Evolutionary conservation across 2,797 vertebrate genomes (phyloP).

Genomic region (Emydoidea blandingii): DNA sequence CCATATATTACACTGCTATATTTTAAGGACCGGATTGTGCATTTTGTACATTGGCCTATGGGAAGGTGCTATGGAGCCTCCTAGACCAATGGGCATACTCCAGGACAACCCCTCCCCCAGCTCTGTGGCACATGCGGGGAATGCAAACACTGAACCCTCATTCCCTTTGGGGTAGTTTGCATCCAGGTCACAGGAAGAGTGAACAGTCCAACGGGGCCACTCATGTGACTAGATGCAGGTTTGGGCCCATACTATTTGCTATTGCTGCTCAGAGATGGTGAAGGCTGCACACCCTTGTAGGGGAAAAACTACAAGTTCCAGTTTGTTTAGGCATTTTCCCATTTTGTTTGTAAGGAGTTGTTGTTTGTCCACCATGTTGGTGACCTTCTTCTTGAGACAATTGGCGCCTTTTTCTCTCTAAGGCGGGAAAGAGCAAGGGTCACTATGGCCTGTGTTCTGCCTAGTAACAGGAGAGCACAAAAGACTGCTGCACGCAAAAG

Average conservation of each 20-base stretch:
- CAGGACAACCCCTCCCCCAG: fast-evolving
- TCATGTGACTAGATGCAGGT: neutral
- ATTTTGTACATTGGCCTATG: neutral
- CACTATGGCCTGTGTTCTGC: too few relatives aligned
- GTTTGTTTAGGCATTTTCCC: too few relatives aligned
- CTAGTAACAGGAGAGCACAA: too few relatives aligned
- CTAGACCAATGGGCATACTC: neutral
- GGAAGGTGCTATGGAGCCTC: neutral
- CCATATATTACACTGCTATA: neutral
- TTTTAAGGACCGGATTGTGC: neutral
- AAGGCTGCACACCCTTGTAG: neutral
- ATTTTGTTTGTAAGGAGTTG: too few relatives aligned
- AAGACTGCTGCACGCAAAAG: too few relatives aligned
- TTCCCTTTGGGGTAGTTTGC: neutral
- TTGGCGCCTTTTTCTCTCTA: too few relatives aligned
- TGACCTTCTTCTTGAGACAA: too few relatives aligned
- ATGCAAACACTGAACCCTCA: neutral
- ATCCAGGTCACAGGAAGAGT: neutral
- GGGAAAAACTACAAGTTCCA: neutral
- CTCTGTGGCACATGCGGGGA: neutral
- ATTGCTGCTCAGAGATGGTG: neutral
- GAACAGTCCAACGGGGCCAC: neutral
- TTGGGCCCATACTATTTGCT: neutral
- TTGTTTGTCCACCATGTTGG: too few relatives aligned
- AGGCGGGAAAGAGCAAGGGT: too few relatives aligned